Evolutionary conservation across 2,113 vertebrate genomes (phyloP), one percentile per base, ranked within the genome.

Genomic region (Calidris pugnax): DNA sequence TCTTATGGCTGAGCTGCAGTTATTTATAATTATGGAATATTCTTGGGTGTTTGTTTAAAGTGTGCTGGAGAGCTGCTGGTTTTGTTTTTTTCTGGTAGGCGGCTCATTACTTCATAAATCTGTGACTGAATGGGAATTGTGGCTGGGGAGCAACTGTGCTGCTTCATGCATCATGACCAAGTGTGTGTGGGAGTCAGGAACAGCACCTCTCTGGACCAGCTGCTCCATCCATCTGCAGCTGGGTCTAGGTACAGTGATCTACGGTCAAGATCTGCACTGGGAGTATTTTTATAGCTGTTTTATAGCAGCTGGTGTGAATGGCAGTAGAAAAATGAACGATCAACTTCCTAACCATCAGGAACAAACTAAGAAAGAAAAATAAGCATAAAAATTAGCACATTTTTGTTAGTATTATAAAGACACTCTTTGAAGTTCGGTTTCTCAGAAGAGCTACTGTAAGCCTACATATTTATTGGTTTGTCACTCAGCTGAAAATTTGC

Each of bases 221-320:
- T 98, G 98, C 98, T 90, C 87, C 69, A 98, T 97, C 98, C 97
- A 97, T 98, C 98, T 98, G 98, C 98, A 98, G 97, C 98, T 98
- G 97, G 97, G 98, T 97, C 97, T 96, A 96, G 91, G 95, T 96
- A 95, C 88, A 32, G 82, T 97, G 97, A 98, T 98, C 97, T 97
- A 97, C 5, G 85, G 98, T 97, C 98, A 96, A 97, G 95, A 55
- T 85, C 97, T 96, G 97, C 84, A 80, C 91, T 94, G 76, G 94
- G 97, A 96, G 96, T 97, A 95, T 96, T 97, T 98, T 98, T 97
- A 96, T 95, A 72, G 95, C 95, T 86, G 89, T 86, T 97, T 97
- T 81, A 64, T 67, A 95, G 97, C 98, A 98, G 97, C 98, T 98
- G 98, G 97, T 97, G 95, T 97, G 96, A 98, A 93, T 96, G 93